These are phyloP conservation scores for Cromileptes altivelis DNA, from an alignment of 2,113 vertebrate genomes.

Conservation along the genomic window DNA sequence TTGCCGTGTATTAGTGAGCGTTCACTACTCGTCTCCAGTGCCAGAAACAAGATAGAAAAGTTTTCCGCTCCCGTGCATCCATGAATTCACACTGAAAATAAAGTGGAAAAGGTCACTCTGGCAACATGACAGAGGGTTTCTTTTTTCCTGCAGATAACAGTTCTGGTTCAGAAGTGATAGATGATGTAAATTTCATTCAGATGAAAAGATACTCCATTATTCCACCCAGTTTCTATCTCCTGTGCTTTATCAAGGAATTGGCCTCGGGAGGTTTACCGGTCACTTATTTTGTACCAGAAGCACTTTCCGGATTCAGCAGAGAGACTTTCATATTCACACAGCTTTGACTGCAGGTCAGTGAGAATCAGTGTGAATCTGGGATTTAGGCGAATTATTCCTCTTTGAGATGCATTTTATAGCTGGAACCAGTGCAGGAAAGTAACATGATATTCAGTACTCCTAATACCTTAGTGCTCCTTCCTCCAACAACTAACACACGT, in stretches of 20 bases:
- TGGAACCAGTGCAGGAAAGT: neutral
- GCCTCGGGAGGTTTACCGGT: conserved; percentile 34
- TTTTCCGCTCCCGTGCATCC: conserved; percentile 46
- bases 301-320: conserved; percentile 36
- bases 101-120: conserved; percentile 63
- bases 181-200: conserved; percentile 65
- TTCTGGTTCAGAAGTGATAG: conserved; percentile 54
- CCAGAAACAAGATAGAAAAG: conserved; percentile 65
- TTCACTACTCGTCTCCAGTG: conserved; percentile 51
- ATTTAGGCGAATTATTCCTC: conserved; percentile 26
- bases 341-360: conserved; percentile 22
- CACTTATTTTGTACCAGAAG: conserved; percentile 20
- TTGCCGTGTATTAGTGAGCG: conserved; percentile 60
- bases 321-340: conserved; percentile 31
- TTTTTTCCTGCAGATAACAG: conserved; percentile 48
- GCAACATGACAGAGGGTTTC: conserved; percentile 32
- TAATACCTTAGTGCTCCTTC: no score
- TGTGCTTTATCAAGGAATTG: conserved; percentile 47
- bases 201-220: conserved; percentile 64
- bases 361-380: conserved; percentile 3
- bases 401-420: conserved; percentile 10
- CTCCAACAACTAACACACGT: no score
- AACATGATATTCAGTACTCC: neutral
- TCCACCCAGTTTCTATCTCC: conserved; percentile 24
- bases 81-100: conserved; percentile 50